A percentile compares a stretch with the other conserved stretches of the same genome.
These are phyloP conservation scores for Drosophila hawaiiensis DNA, from an alignment of 2,888 invertebrate species.

Conservation along the genomic window DNA sequence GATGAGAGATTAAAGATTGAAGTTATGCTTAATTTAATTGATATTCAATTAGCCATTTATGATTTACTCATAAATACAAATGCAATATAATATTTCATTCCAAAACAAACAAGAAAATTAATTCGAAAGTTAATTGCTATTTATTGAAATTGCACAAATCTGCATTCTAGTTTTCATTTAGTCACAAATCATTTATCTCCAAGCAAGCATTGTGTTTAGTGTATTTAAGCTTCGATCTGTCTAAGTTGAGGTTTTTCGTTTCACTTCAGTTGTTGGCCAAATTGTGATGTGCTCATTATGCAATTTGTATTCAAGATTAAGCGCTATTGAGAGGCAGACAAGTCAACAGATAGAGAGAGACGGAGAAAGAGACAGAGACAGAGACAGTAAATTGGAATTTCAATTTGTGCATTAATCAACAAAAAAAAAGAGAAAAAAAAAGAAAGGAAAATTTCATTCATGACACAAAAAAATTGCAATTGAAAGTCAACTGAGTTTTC, in stretches of 20 bases:
- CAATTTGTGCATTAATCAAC: conserved; percentile 30
- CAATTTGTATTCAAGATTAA: conserved; percentile 17
- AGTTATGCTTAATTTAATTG: neutral
- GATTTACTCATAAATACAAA: neutral
- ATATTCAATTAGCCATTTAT: neutral
- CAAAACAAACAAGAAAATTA: neutral
- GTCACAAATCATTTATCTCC: neutral
- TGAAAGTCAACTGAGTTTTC: conserved; percentile 56
- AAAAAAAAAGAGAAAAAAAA: neutral
- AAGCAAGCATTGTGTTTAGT: neutral
- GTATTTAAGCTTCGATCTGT: neutral
- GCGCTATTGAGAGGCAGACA: neutral
- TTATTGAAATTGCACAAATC: neutral
- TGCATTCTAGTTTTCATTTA: neutral
- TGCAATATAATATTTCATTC: neutral
- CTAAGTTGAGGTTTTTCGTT: too few relatives aligned
- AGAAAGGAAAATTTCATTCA: conserved; percentile 25
- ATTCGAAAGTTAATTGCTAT: neutral
- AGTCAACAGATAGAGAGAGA: neutral
- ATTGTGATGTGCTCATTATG: conserved; percentile 19
- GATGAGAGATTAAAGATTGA: neutral
- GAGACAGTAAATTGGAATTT: neutral
- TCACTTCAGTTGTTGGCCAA: conserved; percentile 4
- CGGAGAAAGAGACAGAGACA: neutral
- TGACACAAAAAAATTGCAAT: conserved; percentile 47